Base-by-base conservation (phyloP, 2,888 invertebrate genomes). In the Anorthoa munda region DNA sequence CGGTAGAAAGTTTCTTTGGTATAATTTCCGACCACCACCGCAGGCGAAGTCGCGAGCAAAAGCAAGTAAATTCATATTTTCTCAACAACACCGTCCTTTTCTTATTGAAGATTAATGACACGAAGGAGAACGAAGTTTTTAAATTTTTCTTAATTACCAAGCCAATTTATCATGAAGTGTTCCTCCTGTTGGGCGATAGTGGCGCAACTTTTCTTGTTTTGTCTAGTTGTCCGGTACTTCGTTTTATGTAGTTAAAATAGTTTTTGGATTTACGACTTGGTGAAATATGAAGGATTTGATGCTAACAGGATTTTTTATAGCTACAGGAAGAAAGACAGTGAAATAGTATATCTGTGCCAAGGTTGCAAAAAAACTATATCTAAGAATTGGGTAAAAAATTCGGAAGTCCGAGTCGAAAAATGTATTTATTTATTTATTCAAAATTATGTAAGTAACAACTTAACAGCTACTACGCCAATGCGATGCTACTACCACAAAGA, bases 21-120 rank as follows among this genome's bases (percentile, higher is more conserved):
- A 18, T 26, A 18, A 56, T 26, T 26, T 18, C 11, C 58, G 4
- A 26, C 11, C 3, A 11, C 0, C 11, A 18, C 11, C 18, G 21
- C 60, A 39, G 13, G 21, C n/a, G 3, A 45, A 45, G 9, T 45
- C 60, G n/a, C 45, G 13, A 0, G 15, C n/a, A 7, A 21, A 45
- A 45, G 15, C n/a, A 45, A 45, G 45, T 51, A 59, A 72, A 81
- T 80, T 81, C 53, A 81, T 73, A 78, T 83, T 83, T 81, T 75
- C 77, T 70, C 18, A 68, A 60, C 65, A 66, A 58, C 68, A 72
- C 63, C 70, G 75, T 66, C 26, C 68, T 63, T 73, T 81, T 78
- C 78, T 83, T 75, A 78, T 83, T 77, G 59, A 81, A 83, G 84
- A 83, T 83, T 83, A 83, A 83, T 83, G 84, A 72, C 53, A 64